These are phyloP conservation scores for Macrosoma leucophasiata DNA, from an alignment of 2,888 invertebrate species.

Conservation along the genomic window DNA sequence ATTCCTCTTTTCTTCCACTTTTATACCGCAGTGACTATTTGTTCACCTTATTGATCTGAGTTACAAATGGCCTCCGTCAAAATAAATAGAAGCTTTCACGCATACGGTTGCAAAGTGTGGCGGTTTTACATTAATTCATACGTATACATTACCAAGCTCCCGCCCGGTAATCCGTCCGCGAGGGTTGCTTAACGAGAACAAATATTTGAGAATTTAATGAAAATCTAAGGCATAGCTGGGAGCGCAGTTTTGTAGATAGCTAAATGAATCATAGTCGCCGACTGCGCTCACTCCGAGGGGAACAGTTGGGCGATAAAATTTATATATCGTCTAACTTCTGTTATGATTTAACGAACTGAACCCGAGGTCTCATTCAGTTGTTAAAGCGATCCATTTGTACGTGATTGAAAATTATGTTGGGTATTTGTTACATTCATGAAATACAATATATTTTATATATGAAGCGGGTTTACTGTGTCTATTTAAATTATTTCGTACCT, in stretches of 20 bases:
- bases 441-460: no score
- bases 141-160: constrained; percentile 55
- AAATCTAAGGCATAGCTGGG: constrained; percentile 52
- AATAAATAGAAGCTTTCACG: no score
- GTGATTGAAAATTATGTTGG: no score
- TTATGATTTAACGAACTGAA: constrained; percentile 66
- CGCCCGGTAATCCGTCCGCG: constrained; percentile 44
- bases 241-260: constrained; percentile 30
- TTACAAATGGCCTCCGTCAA: not conserved
- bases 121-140: constrained; percentile 46
- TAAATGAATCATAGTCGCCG: constrained; percentile 56
- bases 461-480: no score
- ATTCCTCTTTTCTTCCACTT: constrained; percentile 16
- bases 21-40: constrained; percentile 6
- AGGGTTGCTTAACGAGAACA: constrained; percentile 49
- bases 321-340: constrained; percentile 64
- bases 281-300: constrained; percentile 42
- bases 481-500: no score
- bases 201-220: constrained; percentile 69
- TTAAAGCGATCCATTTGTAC: constrained; percentile 45
- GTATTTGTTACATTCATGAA: no score
- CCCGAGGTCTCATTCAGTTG: constrained; percentile 45
- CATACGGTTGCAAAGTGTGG: no score
- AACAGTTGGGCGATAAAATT: constrained; percentile 59
- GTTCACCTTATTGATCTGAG: constrained; percentile 4